Base-by-base conservation (phyloP, 2,888 invertebrate genomes). In the Pherbina coryleti region DNA sequence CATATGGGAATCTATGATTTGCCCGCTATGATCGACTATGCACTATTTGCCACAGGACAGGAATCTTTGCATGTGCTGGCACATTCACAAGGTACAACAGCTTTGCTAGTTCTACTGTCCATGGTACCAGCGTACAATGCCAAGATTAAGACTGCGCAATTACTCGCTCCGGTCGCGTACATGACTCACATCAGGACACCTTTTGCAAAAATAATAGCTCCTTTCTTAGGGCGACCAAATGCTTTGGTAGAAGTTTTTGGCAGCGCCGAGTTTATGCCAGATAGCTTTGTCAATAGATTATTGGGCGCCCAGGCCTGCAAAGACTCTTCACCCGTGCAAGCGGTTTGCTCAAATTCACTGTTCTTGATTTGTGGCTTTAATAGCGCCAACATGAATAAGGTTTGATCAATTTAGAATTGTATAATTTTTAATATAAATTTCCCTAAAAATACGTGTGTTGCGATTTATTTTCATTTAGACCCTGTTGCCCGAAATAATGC, bases 31-130 rank as follows among this genome's bases (percentile, higher is more conserved):
- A 92, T 98, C 78, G 94, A 97, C 86, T 93, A 95, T 83, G 91
- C 93, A 1, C 88, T 88, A 22, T 22, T 79, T 3, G 7, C 49
- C 2, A 87, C 86, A 0, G 85, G 84, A 3, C 78, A 85, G 66
- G 19, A 75, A 4, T 78, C 86, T 71, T 72, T 87, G 22, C 84
- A 85, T n/a, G 98, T 97, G 87, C 91, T 97, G 55, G 98, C 97
- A 0, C 97, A 98, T 89, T 97, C 97, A 0, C 97, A 98, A 93
- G 98, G 97, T 0, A 95, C 95, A 0, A 94, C 96, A 0, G 92
- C 93, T 84, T 92, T 94, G 82, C 94, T 93, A 85, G 93, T 93
- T 0, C 84, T 87, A 85, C 81, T 84, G 78, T 84, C 86, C 3
- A 83, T 84, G 79, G 81, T 17, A 28, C 84, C 86, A 7, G 31